These are phyloP conservation scores for Lycocerus yunnanus DNA, from an alignment of 2,888 invertebrate genomes.

Conservation along the genomic window DNA sequence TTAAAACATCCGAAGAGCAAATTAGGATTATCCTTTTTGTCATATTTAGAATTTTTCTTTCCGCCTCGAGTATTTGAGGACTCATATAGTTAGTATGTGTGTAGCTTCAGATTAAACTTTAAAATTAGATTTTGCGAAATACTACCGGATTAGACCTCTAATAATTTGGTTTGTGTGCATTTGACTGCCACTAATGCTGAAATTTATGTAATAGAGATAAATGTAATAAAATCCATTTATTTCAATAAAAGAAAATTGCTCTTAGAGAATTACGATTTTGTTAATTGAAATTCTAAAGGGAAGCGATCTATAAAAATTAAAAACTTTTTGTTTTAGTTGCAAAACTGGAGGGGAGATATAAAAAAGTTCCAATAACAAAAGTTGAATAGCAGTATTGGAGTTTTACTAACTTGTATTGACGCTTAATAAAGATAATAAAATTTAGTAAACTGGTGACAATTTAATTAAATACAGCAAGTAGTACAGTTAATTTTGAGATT, in stretches of 20 bases:
- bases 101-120: background rate
- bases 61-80: background rate
- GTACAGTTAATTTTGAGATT: background rate
- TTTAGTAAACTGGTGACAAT: background rate
- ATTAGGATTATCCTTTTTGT: background rate
- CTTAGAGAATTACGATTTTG: background rate
- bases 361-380: background rate
- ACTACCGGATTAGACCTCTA: background rate
- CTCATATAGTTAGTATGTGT: no score
- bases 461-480: background rate
- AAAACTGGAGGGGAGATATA: background rate
- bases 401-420: background rate
- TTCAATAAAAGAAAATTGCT: background rate
- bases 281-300: background rate
- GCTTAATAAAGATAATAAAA: background rate
- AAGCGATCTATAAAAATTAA: background rate
- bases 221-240: background rate
- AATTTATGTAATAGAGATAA: background rate
- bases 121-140: background rate
- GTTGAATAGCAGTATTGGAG: no score
- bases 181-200: background rate
- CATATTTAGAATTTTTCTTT: background rate
- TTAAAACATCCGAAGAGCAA: no score
- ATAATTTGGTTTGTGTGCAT: background rate
- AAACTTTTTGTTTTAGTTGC: background rate